Evolutionary conservation across 2,888 invertebrate species (phyloP).

Genomic region (Amitus sp.): DNA sequence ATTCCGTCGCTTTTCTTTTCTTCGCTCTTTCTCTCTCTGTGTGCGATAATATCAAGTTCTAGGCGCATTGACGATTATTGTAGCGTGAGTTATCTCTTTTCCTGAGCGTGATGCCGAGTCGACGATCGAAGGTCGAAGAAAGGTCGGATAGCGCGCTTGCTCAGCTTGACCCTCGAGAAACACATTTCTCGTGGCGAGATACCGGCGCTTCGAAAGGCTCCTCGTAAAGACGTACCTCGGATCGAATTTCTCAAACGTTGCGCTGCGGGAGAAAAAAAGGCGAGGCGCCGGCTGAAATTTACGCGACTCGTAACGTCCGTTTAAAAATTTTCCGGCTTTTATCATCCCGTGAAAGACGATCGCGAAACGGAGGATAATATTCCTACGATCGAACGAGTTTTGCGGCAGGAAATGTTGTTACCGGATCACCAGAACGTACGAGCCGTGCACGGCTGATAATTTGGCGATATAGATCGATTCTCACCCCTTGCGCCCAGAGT

Average conservation of each 20-base stretch:
- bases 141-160: slow-evolving; percentile 30
- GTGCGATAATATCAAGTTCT: slow-evolving; percentile 28
- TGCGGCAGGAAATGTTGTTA: slow-evolving; percentile 9
- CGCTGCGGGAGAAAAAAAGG: slow-evolving; percentile 22
- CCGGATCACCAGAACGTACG: slow-evolving; percentile 21
- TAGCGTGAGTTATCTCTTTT: slow-evolving; percentile 36
- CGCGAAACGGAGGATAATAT: too few relatives aligned
- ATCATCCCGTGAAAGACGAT: too few relatives aligned
- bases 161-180: slow-evolving; percentile 28
- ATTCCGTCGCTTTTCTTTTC: too few relatives aligned
- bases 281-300: slow-evolving; percentile 27
- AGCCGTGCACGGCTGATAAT: slow-evolving; percentile 28
- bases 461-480: slow-evolving; percentile 28
- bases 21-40: slow-evolving; percentile 21
- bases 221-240: slow-evolving; percentile 16
- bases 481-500: slow-evolving; percentile 26
- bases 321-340: background rate
- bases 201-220: slow-evolving; percentile 9
- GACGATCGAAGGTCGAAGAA: slow-evolving; percentile 37
- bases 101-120: slow-evolving; percentile 15
- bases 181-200: slow-evolving; percentile 24
- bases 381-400: too few relatives aligned
- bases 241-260: slow-evolving; percentile 32
- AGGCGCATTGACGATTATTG: slow-evolving; percentile 32
- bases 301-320: slow-evolving; percentile 4